Percentiles rank a stretch among this genome's conserved stretches.
These are phyloP conservation scores for Trachymyrmex septentrionalis DNA, from an alignment of 1,140 invertebrate species.

Conservation along the genomic window DNA sequence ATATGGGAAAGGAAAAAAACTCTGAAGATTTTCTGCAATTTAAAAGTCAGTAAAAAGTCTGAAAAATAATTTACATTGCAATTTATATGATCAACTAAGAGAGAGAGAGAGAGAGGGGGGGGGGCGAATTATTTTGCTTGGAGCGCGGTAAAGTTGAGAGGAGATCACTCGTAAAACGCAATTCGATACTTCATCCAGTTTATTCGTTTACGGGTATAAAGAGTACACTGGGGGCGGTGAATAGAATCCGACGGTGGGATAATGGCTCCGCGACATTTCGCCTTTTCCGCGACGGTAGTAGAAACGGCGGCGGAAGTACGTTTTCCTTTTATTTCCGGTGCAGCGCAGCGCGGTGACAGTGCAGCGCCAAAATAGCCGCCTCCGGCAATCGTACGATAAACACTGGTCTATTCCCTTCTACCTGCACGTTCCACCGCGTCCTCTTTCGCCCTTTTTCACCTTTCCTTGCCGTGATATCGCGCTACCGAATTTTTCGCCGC, in stretches of 20 bases:
- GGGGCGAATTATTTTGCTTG: conserved; percentile 3
- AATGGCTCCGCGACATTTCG: conserved; percentile 70
- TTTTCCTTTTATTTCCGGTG: conserved; percentile 75
- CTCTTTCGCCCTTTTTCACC: conserved; percentile 33
- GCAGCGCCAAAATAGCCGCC: conserved; percentile 75
- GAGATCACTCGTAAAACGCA: conserved; percentile 52
- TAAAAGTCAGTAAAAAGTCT: background rate
- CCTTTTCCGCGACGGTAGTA: conserved; percentile 55
- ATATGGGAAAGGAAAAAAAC: background rate
- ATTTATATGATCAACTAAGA: background rate
- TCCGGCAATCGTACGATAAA: conserved; percentile 77
- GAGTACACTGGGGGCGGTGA: conserved; percentile 15
- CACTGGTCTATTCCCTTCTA: conserved; percentile 64
- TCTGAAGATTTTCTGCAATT: background rate
- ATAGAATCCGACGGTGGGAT: conserved; percentile 63
- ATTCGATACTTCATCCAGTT: conserved; percentile 46
- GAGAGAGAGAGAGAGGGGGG: too few species aligned
- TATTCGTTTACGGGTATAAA: conserved; percentile 58
- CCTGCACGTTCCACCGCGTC: background rate
- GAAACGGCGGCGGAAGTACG: conserved; percentile 65
- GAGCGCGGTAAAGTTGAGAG: conserved; percentile 8
- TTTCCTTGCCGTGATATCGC: conserved; percentile 49
- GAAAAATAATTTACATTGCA: background rate
- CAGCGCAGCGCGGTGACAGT: conserved; percentile 66
- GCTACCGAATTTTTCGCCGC: conserved; percentile 38